Percentiles rank a stretch among this genome's conserved stretches.
phyloP scores from a whole-genome alignment of 2,888 invertebrate genomes.

The Dasysyrphus albostriatus region DNA sequence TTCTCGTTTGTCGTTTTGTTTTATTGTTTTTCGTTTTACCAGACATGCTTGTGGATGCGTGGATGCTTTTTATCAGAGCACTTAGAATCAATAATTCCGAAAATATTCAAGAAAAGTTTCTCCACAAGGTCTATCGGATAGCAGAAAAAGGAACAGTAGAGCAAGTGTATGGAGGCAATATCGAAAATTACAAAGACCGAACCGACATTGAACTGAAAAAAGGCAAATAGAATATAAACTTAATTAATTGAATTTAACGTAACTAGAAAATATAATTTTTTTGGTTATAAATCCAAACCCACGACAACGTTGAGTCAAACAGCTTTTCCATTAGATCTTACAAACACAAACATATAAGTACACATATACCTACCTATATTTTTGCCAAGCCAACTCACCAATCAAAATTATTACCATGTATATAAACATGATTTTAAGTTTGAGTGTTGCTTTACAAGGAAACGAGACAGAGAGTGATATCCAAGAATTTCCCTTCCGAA shows the following conservation, averaged over 20 bases:
- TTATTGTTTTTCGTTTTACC: no score
- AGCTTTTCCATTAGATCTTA: slow-evolving; percentile 16
- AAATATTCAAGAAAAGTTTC: slow-evolving; percentile 55
- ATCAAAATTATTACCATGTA: slow-evolving; percentile 66
- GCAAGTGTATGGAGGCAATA: no score
- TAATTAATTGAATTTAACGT: slow-evolving; percentile 69
- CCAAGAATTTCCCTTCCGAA: slow-evolving; percentile 23
- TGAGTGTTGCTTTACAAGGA: background rate
- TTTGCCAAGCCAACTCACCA: slow-evolving; percentile 50
- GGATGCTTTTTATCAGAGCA: slow-evolving; percentile 39
- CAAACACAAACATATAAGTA: slow-evolving; percentile 27
- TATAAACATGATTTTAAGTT: slow-evolving; percentile 29
- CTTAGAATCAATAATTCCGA: slow-evolving; percentile 73
- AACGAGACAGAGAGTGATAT: slow-evolving; percentile 22
- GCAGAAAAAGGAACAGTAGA: background rate
- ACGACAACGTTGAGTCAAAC: background rate
- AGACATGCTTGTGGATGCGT: no score
- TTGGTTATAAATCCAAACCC: slow-evolving; percentile 19
- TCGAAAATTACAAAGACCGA: no score
- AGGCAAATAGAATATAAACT: slow-evolving; percentile 51
- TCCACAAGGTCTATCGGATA: background rate
- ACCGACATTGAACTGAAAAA: no score
- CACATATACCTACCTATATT: slow-evolving; percentile 18
- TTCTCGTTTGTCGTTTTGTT: no score
- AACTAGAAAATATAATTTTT: slow-evolving; percentile 26